A percentile compares a stretch with the other conserved stretches of the same genome.
These are phyloP conservation scores for Hemitrygon akajei DNA, from an alignment of 2,797 vertebrate species.

Conservation along the genomic window DNA sequence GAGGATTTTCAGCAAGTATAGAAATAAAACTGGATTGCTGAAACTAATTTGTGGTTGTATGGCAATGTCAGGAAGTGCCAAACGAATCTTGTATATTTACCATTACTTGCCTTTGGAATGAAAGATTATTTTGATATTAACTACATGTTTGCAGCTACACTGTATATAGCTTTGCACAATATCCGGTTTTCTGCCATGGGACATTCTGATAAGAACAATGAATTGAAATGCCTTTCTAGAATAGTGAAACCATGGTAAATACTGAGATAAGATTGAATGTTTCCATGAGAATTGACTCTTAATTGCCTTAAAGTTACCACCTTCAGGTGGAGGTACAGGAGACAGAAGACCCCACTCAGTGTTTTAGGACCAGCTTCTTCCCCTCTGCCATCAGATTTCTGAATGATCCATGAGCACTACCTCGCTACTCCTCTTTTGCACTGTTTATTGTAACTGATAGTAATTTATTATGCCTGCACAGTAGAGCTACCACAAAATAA, in stretches of 20 bases:
- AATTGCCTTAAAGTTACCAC: not conserved
- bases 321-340: no score
- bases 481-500: no score
- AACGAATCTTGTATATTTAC: constrained; percentile 11
- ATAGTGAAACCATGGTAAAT: not conserved
- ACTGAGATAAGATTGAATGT: not conserved
- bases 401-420: no score
- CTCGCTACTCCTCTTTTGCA: no score
- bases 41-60: not conserved
- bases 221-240: not conserved
- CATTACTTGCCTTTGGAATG: not conserved
- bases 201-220: not conserved
- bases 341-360: no score
- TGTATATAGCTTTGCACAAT: not conserved
- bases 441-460: no score
- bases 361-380: no score
- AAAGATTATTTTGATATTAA: constrained; percentile 1
- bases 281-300: not conserved
- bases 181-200: not conserved
- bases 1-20: not conserved
- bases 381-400: no score
- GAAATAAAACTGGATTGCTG: not conserved
- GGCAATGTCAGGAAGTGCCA: not conserved
- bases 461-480: no score
- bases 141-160: not conserved